These are phyloP conservation scores for Bubo bubo DNA, from an alignment of 2,113 vertebrate species.

Conservation along the genomic window DNA sequence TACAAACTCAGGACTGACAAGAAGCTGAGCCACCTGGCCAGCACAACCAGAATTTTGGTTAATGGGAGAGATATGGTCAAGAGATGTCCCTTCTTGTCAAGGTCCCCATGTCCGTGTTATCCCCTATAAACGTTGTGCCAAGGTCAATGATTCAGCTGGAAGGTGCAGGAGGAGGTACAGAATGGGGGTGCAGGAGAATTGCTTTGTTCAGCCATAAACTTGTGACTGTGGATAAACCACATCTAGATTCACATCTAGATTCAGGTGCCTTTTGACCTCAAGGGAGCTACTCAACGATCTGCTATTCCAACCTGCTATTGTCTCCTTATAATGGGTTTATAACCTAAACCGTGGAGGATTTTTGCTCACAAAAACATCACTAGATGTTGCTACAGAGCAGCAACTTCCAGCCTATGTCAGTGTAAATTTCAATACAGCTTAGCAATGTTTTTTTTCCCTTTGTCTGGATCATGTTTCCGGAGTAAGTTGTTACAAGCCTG, in stretches of 20 bases:
- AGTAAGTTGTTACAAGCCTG: not conserved
- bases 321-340: not conserved
- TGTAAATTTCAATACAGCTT: not conserved
- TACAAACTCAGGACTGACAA: not conserved
- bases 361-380: not conserved
- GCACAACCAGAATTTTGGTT: not conserved
- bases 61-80: not conserved
- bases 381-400: constrained; percentile 34
- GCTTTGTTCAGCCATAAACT: not conserved
- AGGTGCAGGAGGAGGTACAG: not conserved
- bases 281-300: not conserved
- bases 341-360: rapidly evolving
- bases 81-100: not conserved
- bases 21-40: not conserved
- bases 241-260: not conserved
- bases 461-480: not conserved
- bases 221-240: not conserved
- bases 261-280: not conserved
- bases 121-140: not conserved
- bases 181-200: rapidly evolving
- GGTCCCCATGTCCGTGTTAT: not conserved
- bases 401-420: not conserved
- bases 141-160: not conserved
- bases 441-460: not conserved
- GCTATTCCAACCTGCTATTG: not conserved